Conservation (phyloP, 1,140 invertebrate species). For the Neodiprion lecontei region DNA sequence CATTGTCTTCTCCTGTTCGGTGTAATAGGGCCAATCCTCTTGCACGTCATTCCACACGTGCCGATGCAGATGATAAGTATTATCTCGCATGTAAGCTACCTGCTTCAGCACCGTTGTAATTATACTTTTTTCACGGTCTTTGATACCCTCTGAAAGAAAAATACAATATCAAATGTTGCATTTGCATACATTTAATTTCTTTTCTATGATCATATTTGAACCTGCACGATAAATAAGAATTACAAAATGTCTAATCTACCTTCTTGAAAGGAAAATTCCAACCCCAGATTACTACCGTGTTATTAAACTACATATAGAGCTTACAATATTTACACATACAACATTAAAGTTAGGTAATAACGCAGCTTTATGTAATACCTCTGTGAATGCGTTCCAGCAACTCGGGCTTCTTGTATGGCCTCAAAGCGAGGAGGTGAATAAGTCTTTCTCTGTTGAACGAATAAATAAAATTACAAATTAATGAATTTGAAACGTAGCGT, state of each 20-base stretch:
- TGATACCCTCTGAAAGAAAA: constrained; percentile 80
- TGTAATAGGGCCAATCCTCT: constrained; percentile 93
- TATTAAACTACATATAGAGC: constrained; percentile 17
- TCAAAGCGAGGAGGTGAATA: constrained; percentile 90
- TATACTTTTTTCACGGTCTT: constrained; percentile 80
- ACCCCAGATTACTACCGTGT: not conserved
- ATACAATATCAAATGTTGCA: not conserved
- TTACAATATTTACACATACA: not conserved
- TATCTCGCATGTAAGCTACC: constrained; percentile 83
- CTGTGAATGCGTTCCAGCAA: constrained; percentile 78
- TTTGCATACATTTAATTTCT: no score
- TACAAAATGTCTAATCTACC: no score
- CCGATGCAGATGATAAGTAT: constrained; percentile 84
- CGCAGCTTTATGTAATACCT: constrained; percentile 64
- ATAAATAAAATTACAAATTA: constrained; percentile 29
- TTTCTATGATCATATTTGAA: no score
- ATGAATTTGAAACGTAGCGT: not conserved
- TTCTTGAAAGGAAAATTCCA: not conserved
- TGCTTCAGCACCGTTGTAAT: constrained; percentile 79
- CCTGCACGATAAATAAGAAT: no score
- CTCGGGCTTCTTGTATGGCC: constrained; percentile 93
- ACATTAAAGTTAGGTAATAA: not conserved
- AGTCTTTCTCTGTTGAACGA: constrained; percentile 79
- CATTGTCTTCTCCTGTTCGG: constrained; percentile 84
- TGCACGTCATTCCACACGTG: constrained; percentile 91